Evolutionary conservation across 2,113 vertebrate genomes (phyloP).

Genomic region (Melanerpes formicivorus): DNA sequence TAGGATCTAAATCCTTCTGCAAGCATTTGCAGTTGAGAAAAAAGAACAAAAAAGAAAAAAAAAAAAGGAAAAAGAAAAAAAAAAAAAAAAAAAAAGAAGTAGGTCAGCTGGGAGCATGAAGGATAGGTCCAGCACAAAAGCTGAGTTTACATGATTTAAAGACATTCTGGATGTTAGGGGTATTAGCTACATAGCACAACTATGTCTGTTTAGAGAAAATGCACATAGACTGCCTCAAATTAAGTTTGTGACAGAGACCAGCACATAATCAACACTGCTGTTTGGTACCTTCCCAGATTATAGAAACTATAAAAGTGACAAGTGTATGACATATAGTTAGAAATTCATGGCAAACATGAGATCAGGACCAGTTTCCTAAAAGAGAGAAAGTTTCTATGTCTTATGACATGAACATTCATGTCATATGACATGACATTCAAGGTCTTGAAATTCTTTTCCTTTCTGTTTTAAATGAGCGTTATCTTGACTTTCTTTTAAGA

Average conservation of each 20-base stretch:
- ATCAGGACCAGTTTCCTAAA: neutral
- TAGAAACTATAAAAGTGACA: neutral
- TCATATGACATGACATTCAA: too few relatives aligned
- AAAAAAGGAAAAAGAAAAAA: neutral
- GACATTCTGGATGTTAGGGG: accelerated
- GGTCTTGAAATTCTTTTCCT: neutral
- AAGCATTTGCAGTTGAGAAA: neutral
- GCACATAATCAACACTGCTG: neutral
- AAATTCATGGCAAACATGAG: neutral
- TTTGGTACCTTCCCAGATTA: neutral
- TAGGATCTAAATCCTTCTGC: neutral
- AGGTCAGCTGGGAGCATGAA: neutral
- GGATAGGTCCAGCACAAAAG: neutral
- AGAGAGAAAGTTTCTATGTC: neutral
- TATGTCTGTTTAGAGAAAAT: neutral
- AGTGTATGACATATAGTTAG: neutral
- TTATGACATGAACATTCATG: neutral
- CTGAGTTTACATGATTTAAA: neutral
- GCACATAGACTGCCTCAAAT: accelerated
- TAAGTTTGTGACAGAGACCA: neutral
- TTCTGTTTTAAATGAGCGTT: neutral
- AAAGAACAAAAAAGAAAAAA: neutral
- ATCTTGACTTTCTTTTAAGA: neutral
- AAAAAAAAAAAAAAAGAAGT: too few relatives aligned
- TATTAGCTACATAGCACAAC: neutral